Base-by-base conservation (phyloP, 92 coral and sea anemone genomes). In the Epizoanthus rinbou region DNA sequence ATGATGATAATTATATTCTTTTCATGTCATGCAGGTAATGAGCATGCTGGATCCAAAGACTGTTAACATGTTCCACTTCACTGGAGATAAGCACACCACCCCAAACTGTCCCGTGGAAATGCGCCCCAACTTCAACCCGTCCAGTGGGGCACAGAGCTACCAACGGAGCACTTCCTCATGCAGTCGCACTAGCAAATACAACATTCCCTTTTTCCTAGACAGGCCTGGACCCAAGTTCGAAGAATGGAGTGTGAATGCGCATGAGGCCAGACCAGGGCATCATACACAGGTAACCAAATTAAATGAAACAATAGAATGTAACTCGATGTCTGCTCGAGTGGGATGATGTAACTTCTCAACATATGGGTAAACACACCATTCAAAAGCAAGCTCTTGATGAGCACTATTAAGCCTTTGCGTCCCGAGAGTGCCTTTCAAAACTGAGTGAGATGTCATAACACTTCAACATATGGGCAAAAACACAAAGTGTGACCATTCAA, bases 241-340 rank as follows among this genome's bases (percentile, higher is more conserved):
- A 54, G 93, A 91, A 67, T 89, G 91, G 92, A 82, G 86, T 28
- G 90, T 92, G 31, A 88, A 90, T 69, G 98, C 95, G 7, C 98
- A 94, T 52, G 98, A 94, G 69, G 91, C 93, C 43, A 84, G 95
- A 53, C 95, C 98, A 68, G 98, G 98, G 4, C 98, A 94, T 73
- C 98, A 94, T 80, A 94, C 94, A 7, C 95, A 92, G 95, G 98
- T 94, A 78, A 64, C 3, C 11, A 2, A 6, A 31, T 65, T 4
- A 35, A 74, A 8, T 47, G 1, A 8, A 47, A 0, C 13, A 47
- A 47, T 45, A 6, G 8, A 45, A 1, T 6, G n/a, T n/a, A n/a
- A n/a, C n/a, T n/a, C n/a, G n/a, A n/a, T n/a, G n/a, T n/a, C n/a
- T n/a, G n/a, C n/a, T n/a, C n/a, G n/a, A n/a, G n/a, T n/a, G n/a